phyloP scores from a whole-genome alignment of 2,113 vertebrate genomes.

The Microcebus jonahi region DNA sequence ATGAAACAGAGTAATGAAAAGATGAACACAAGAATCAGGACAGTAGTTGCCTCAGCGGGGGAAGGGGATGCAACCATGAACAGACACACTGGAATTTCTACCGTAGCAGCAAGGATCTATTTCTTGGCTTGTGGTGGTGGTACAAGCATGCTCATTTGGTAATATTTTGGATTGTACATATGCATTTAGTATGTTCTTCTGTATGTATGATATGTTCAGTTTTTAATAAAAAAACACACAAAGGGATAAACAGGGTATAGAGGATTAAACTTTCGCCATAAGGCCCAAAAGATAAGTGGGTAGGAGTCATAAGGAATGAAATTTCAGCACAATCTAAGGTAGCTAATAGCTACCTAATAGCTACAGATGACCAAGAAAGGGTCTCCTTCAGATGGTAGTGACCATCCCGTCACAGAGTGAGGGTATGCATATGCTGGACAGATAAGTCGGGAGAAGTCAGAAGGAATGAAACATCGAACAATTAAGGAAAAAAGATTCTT shows the following conservation, averaged over 20 bases:
- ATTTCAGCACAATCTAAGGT: not conserved
- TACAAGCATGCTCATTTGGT: not conserved
- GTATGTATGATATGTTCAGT: not conserved
- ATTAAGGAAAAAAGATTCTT: too few species aligned
- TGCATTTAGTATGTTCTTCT: not conserved
- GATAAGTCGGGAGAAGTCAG: too few species aligned
- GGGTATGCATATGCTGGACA: too few species aligned
- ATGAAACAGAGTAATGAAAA: not conserved
- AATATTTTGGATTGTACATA: not conserved
- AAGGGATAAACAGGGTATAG: not conserved
- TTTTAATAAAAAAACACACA: not conserved
- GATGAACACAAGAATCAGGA: not conserved
- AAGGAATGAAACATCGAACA: too few species aligned
- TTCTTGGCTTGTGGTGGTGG: not conserved
- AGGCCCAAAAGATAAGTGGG: not conserved
- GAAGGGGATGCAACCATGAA: not conserved
- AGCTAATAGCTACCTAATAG: too few species aligned
- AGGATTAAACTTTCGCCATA: not conserved
- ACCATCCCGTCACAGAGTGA: too few species aligned
- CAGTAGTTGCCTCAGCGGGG: not conserved
- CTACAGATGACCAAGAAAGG: too few species aligned
- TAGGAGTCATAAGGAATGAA: not conserved
- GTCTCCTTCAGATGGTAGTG: too few species aligned
- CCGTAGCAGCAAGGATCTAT: not conserved
- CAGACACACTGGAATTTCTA: not conserved